Evolutionary conservation across 2,113 vertebrate species (phyloP), one percentile per base, ranked within the genome.

Genomic region (Anser brachyrhynchus): DNA sequence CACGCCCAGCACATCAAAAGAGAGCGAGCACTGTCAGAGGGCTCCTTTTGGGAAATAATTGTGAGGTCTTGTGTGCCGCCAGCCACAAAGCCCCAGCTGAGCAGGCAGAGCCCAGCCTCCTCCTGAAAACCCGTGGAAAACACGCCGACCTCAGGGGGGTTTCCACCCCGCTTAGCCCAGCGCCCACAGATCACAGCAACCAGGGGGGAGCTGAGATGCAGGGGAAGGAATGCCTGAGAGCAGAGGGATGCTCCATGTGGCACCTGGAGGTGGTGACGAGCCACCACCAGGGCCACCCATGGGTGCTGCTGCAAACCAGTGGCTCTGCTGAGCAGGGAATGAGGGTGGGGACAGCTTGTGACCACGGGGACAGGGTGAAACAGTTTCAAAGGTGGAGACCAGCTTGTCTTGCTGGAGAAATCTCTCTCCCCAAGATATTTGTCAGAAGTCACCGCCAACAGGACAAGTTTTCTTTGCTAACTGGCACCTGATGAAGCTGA

Each of bases 401-500:
- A 17, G 33, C 59, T 25, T 6, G 28, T 2, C 1, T 51, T 66
- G 22, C 43, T 8, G 13, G 31, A 8, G 5, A 15, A 59, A 59
- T 11, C 43, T 4, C 7, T n/a, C 33, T 29, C 33, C 65, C 22
- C 0, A 2, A 31, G 22, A 13, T 0, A 9, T 3, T 21, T 57
- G 31, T 14, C 20, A 8, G 1, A 35, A 0, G 9, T 58, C 25
- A 13, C 43, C 0, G 0, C 43, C 2, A 1, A 22, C 9, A 22
- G 44, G 70, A 52, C 18, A 0, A 16, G 35, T 17, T 39, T 29
- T 20, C 67, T 11, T 3, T 4, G 67, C 26, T 8, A 5, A n/a
- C 29, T 61, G 72, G 75, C 7, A 3, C 28, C 0, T 0, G 33
- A n/a, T 6, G 46, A 69, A 46, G 46, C 39, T 13, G 26, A 61